Evolutionary conservation across 2,888 invertebrate species (phyloP), one percentile per base, ranked within the genome.

Genomic region (Tetragnatha montana): DNA sequence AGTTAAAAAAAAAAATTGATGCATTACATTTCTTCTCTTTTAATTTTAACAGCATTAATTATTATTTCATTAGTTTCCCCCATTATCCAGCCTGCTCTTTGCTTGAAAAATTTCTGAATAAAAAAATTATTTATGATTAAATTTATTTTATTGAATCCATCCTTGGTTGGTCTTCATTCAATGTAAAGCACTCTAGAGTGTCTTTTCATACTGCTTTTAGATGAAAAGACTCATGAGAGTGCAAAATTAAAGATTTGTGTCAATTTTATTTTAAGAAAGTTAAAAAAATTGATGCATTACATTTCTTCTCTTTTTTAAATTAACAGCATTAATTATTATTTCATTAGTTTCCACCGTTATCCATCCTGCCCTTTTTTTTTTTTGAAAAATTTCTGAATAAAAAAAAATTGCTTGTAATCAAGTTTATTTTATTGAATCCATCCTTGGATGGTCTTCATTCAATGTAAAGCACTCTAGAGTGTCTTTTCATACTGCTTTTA

Each of bases 121-220:
- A 60, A 10, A 60, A 60, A 60, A 6, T 60, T 60, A 6, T 6
- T 2, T 60, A 4, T 60, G 60, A 3, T 14, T 6, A 3, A 60
- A 14, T 14, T 60, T 60, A 6, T 60, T 1, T 60, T 60, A 35
- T 35, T 75, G 35, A 12, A 75, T 75, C 8, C 35, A 47, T 47
- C 47, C 47, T 75, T 2, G 17, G 35, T 12, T 12, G 7, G 7
- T 51, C 51, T 51, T 51, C 7, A 7, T 51, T 69, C n/a, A 69
- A 14, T 14, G n/a, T n/a, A 4, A 75, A 35, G 74, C 74, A 82
- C 71, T 51, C 71, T 73, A 82, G 82, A 60, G 82, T 82, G 73
- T 50, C 73, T 82, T 71, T 47, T 22, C 17, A 50, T 71, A n/a
- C 50, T 74, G 22, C 51, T 6, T 51, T 14, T 82, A 17, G 21